A percentile compares a stretch with the other conserved stretches of the same genome.
Evolutionary conservation across 2,113 vertebrate genomes (phyloP).

Genomic region (Piaya cayana): DNA sequence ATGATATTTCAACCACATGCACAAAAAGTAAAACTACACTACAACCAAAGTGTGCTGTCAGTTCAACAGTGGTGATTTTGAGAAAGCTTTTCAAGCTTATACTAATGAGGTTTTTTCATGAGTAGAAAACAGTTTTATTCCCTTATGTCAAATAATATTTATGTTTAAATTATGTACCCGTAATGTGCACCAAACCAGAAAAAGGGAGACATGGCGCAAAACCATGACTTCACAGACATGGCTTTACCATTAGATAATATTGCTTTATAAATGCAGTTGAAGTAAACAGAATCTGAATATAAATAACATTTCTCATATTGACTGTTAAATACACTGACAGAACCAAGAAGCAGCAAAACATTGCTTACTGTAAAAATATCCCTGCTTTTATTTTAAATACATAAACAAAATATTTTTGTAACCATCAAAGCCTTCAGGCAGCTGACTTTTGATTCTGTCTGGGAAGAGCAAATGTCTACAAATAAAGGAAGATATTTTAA

Average conservation of each 20-base stretch:
- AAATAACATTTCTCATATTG: conserved; percentile 7
- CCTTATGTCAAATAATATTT: conserved; percentile 32
- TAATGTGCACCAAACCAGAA: neutral
- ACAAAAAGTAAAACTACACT: neutral
- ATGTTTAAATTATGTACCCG: neutral
- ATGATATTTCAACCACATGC: neutral
- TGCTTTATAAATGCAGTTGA: conserved; percentile 18
- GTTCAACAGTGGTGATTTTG: neutral
- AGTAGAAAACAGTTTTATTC: conserved; percentile 50
- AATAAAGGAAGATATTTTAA: neutral
- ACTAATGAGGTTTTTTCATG: neutral
- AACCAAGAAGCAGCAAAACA: neutral
- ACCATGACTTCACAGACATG: conserved; percentile 4
- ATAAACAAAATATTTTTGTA: conserved; percentile 16
- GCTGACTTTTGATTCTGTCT: conserved; percentile 9
- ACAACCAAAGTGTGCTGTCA: neutral
- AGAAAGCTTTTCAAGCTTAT: conserved; percentile 13
- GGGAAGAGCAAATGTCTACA: neutral
- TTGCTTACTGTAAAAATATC: neutral
- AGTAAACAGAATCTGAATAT: conserved; percentile 23
- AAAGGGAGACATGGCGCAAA: conserved; percentile 13
- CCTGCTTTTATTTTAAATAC: conserved; percentile 29
- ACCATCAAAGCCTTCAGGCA: conserved; percentile 37
- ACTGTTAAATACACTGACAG: conserved; percentile 22
- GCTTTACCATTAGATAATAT: neutral